These are phyloP conservation scores for Folsomia candida DNA, from an alignment of 2,888 invertebrate genomes.

Conservation along the genomic window DNA sequence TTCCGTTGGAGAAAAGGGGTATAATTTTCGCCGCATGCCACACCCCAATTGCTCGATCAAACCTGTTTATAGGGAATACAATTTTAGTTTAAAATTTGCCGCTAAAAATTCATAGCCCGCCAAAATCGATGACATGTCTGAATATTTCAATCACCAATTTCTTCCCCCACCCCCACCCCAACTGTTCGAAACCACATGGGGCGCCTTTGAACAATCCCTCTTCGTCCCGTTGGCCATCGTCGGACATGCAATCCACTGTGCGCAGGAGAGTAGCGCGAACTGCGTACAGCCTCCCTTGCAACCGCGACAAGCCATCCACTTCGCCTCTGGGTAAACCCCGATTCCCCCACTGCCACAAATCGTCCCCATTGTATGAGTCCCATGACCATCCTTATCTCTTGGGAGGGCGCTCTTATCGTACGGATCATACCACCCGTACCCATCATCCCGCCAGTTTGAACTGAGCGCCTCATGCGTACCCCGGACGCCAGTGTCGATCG, in stretches of 20 bases:
- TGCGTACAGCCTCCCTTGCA: too few relatives aligned
- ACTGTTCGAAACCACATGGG: slow-evolving; percentile 21
- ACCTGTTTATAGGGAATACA: too few relatives aligned
- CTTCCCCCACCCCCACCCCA: slow-evolving; percentile 9
- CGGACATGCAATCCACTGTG: not conserved
- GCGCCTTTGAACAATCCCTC: slow-evolving; percentile 29
- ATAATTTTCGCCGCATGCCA: not conserved
- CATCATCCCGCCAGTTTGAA: not conserved
- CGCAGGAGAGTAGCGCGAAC: too few relatives aligned
- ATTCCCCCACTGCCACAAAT: not conserved
- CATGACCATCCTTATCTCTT: not conserved
- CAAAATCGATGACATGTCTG: not conserved
- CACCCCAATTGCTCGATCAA: not conserved
- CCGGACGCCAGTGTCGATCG: not conserved
- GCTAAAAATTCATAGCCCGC: too few relatives aligned
- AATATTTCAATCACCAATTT: too few relatives aligned
- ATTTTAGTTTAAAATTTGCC: too few relatives aligned
- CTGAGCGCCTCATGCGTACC: not conserved
- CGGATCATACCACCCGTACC: not conserved
- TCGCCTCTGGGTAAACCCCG: not conserved
- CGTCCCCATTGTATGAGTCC: slow-evolving; percentile 1
- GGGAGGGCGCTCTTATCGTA: not conserved
- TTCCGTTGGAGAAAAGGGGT: not conserved
- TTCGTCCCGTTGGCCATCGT: slow-evolving; percentile 2
- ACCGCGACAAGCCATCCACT: too few relatives aligned